A percentile compares a stretch with the other conserved stretches of the same genome.
Evolutionary conservation across 2,888 invertebrate genomes (phyloP).

Genomic region (Poecilobothrus nobilitatus): DNA sequence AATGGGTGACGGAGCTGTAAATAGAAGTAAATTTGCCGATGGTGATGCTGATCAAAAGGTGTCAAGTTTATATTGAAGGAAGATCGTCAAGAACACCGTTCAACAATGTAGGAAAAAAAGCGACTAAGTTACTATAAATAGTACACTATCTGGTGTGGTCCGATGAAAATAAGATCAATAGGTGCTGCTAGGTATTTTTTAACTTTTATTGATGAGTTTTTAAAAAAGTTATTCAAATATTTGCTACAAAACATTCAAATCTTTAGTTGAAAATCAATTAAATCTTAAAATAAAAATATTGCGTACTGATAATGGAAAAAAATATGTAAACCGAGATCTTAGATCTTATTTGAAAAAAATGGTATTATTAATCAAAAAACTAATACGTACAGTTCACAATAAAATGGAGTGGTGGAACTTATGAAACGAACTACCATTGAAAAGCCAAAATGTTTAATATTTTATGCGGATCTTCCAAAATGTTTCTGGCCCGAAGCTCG

Average conservation of each 20-base stretch:
- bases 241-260: background rate
- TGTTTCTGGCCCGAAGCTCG: constrained; percentile 22
- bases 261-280: background rate
- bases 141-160: constrained; percentile 22
- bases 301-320: background rate
- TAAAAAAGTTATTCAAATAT: background rate
- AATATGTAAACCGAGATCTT: background rate
- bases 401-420: background rate
- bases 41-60: constrained; percentile 7
- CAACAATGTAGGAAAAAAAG: constrained; percentile 20
- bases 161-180: constrained; percentile 20
- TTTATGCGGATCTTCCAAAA: constrained; percentile 16
- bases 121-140: constrained; percentile 15
- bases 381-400: background rate
- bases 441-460: constrained; percentile 20
- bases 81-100: background rate
- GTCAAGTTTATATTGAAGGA: background rate
- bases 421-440: constrained; percentile 23
- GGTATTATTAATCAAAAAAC: constrained; percentile 9
- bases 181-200: constrained; percentile 23
- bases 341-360: background rate
- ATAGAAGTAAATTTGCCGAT: constrained; percentile 15
- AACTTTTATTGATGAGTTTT: background rate
- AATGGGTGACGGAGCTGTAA: constrained; percentile 9
- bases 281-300: background rate